These are phyloP conservation scores for Ormia ochracea DNA, from an alignment of 2,888 invertebrate genomes.

Conservation along the genomic window DNA sequence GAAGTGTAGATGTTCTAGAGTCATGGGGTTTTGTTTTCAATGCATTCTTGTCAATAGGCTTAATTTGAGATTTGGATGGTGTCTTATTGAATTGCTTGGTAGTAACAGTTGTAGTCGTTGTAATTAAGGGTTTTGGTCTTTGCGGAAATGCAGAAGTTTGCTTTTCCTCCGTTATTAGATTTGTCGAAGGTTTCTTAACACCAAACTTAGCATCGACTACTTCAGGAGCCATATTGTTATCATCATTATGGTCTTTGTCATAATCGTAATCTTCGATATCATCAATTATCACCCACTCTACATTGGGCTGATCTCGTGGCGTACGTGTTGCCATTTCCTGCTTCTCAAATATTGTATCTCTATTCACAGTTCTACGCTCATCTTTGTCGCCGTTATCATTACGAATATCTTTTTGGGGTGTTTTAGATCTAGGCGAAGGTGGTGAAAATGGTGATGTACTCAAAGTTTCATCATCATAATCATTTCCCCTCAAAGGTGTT, in stretches of 20 bases:
- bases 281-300: slow-evolving; percentile 41
- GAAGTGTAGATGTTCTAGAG: background rate
- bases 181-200: slow-evolving; percentile 31
- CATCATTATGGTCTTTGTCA: slow-evolving; percentile 10
- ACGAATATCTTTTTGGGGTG: slow-evolving; percentile 56
- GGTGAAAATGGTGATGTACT: slow-evolving; percentile 60
- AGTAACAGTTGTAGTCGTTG: slow-evolving; percentile 9
- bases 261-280: slow-evolving; percentile 24
- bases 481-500: slow-evolving; percentile 46
- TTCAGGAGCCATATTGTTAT: slow-evolving; percentile 20
- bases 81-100: background rate
- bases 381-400: slow-evolving; percentile 62
- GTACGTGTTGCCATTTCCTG: slow-evolving; percentile 16
- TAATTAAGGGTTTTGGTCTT: background rate
- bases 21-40: slow-evolving; percentile 16
- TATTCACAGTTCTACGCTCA: slow-evolving; percentile 67
- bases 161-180: slow-evolving; percentile 49
- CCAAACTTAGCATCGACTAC: slow-evolving; percentile 29
- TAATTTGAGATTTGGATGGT: background rate
- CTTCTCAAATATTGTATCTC: slow-evolving; percentile 69
- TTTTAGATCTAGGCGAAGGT: slow-evolving; percentile 55
- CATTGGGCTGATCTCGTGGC: slow-evolving; percentile 18
- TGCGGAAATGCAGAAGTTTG: background rate
- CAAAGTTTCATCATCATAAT: slow-evolving; percentile 45
- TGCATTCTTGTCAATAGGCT: slow-evolving; percentile 16